Conservation (phyloP, 2,888 invertebrate genomes). For the Aphodius granarius region DNA sequence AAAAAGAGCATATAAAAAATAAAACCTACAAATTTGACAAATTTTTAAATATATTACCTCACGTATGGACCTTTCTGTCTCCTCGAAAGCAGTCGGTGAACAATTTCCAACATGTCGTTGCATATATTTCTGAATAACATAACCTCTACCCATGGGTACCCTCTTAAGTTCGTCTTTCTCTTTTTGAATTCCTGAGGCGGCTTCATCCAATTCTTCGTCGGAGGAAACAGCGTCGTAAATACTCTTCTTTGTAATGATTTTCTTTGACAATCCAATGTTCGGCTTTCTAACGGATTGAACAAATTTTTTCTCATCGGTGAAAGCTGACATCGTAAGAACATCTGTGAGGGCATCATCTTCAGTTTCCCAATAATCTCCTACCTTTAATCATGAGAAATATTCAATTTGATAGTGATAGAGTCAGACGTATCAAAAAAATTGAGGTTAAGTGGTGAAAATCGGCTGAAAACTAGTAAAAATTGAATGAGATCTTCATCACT, state of each 20-base stretch:
- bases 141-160: not conserved
- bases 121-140: not conserved
- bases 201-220: not conserved
- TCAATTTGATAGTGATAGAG: not conserved
- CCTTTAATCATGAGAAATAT: not conserved
- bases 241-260: not conserved
- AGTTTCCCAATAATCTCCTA: not conserved
- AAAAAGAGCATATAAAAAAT: not conserved
- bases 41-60: constrained; percentile 3
- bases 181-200: not conserved
- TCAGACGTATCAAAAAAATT: too few relatives aligned
- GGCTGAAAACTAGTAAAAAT: too few relatives aligned
- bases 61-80: not conserved
- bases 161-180: not conserved
- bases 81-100: not conserved
- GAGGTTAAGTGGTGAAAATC: not conserved
- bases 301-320: constrained; percentile 1
- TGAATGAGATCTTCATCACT: too few relatives aligned
- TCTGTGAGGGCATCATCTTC: not conserved
- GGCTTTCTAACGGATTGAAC: not conserved
- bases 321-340: not conserved
- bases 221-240: not conserved
- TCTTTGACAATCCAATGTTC: not conserved
- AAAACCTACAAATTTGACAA: not conserved
- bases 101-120: not conserved